Percentiles rank a stretch among this genome's conserved stretches.
Conservation (phyloP, 1,140 invertebrate genomes). For the Phortica variegata region DNA sequence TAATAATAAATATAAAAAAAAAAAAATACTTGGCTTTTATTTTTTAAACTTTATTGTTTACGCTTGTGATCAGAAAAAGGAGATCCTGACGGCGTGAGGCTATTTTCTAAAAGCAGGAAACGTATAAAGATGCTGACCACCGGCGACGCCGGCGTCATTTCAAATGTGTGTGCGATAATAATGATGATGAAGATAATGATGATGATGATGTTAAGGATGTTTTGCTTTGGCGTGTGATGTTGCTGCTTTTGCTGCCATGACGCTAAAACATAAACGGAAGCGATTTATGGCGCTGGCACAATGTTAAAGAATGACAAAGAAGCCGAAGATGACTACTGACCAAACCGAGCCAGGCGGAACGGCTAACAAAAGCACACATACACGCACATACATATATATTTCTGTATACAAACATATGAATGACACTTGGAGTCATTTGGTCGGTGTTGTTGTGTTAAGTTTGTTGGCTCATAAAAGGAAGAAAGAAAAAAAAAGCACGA, state of each 20-base stretch:
- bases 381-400: background rate
- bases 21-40: constrained; percentile 31
- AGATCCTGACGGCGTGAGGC: too few relatives aligned
- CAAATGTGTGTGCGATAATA: too few relatives aligned
- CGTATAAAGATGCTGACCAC: too few relatives aligned
- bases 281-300: constrained; percentile 53
- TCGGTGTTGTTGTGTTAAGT: constrained; percentile 42
- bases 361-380: constrained; percentile 11
- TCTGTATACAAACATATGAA: constrained; percentile 26
- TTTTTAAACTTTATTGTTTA: constrained; percentile 55
- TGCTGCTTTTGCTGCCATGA: constrained; percentile 28
- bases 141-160: constrained; percentile 5
- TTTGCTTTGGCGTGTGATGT: background rate
- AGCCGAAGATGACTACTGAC: constrained; percentile 21
- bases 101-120: too few relatives aligned
- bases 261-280: constrained; percentile 54
- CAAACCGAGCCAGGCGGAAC: constrained; percentile 15
- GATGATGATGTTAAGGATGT: too few relatives aligned
- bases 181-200: too few relatives aligned
- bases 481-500: too few relatives aligned
- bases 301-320: constrained; percentile 11
- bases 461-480: constrained; percentile 3
- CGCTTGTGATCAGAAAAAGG: constrained; percentile 48
- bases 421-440: constrained; percentile 43
- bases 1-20: background rate